Evolutionary conservation across 1,140 invertebrate genomes (phyloP).

Genomic region (Latrodectus geometricus): DNA sequence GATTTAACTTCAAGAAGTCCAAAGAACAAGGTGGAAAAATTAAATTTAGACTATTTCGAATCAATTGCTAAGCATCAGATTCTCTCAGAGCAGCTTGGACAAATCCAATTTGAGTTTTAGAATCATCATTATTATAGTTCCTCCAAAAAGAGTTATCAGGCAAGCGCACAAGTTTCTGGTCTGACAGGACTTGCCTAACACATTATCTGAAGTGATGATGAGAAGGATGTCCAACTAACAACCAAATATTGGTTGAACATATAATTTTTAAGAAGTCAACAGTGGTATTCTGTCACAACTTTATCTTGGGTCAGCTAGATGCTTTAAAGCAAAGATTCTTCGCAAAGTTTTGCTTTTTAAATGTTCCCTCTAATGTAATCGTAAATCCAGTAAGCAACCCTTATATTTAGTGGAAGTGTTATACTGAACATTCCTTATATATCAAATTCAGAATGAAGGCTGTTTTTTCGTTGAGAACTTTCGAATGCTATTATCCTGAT

Average conservation of each 20-base stretch:
- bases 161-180: not conserved
- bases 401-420: constrained; percentile 14
- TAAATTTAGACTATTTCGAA: not conserved
- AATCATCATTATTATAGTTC: not conserved
- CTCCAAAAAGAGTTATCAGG: not conserved
- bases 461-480: constrained; percentile 6
- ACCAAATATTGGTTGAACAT: constrained; percentile 4
- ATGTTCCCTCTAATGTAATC: not conserved
- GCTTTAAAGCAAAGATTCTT: not conserved
- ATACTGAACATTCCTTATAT: not conserved
- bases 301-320: constrained; percentile 12
- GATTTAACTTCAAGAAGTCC: not conserved
- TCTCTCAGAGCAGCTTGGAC: constrained; percentile 6
- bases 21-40: not conserved
- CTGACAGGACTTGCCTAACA: not conserved
- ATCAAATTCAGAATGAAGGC: not conserved
- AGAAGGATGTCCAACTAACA: not conserved
- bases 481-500: constrained; percentile 1
- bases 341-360: not conserved
- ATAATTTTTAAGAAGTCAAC: constrained; percentile 24
- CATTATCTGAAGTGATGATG: not conserved
- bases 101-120: constrained; percentile 15
- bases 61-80: constrained; percentile 18
- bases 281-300: not conserved
- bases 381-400: constrained; percentile 1